phyloP scores from a whole-genome alignment of 1,140 invertebrate species.

The Brachionus rotundiformis region DNA sequence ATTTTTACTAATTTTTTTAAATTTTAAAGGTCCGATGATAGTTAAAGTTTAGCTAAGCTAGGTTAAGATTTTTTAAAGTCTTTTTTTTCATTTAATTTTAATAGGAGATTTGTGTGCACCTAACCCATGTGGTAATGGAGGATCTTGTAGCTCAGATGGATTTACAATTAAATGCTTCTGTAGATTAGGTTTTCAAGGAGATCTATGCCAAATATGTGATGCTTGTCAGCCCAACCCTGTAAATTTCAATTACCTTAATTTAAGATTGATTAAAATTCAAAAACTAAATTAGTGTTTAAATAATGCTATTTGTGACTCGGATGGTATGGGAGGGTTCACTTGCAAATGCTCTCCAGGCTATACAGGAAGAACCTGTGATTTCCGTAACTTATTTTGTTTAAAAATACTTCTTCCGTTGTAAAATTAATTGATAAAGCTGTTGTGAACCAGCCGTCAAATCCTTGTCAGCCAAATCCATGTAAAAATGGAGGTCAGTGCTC shows the following conservation, averaged over 20 bases:
- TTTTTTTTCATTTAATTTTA: conserved; percentile 13
- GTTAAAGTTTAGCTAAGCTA: not conserved
- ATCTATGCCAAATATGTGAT: conserved; percentile 50
- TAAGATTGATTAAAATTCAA: not conserved
- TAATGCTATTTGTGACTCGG: conserved; percentile 37
- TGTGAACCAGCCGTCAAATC: conserved; percentile 14
- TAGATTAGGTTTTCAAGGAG: conserved; percentile 29
- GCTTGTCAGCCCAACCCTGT: conserved; percentile 55
- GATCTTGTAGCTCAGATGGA: conserved; percentile 77
- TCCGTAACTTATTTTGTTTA: conserved; percentile 7
- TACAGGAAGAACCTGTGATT: conserved; percentile 55
- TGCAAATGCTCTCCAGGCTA: conserved; percentile 52
- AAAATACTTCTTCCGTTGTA: not conserved
- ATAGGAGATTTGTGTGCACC: conserved; percentile 78
- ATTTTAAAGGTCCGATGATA: conserved; percentile 26
- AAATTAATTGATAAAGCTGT: not conserved
- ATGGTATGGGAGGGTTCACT: conserved; percentile 45
- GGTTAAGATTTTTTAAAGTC: not conserved
- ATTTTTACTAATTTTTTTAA: not conserved
- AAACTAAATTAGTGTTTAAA: conserved; percentile 46
- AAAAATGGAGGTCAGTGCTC: conserved; percentile 46
- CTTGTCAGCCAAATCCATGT: conserved; percentile 46
- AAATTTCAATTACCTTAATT: not conserved
- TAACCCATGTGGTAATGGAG: conserved; percentile 82
- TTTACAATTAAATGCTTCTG: conserved; percentile 58